Evolutionary conservation across 2,113 vertebrate genomes (phyloP), one percentile per base, ranked within the genome.

Genomic region (Speoplatyrhinus poulsoni): DNA sequence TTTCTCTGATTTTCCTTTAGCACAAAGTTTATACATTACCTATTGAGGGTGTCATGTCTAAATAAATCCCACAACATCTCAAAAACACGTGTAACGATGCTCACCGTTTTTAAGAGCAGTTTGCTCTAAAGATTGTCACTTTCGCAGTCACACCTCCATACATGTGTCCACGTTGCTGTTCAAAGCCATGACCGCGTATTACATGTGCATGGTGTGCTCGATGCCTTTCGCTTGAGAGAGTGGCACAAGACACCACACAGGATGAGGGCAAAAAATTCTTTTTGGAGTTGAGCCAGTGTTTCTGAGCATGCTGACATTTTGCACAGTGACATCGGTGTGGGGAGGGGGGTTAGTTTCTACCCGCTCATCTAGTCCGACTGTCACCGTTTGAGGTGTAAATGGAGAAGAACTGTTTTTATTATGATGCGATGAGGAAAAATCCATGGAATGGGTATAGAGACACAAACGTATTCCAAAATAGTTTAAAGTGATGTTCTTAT

Each of bases 1-100:
- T 62, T 57, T 61, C 74, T 75, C 93, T 93, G 90, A 93, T 91
- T 91, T 93, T 87, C 93, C 93, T 93, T 86, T 90, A 91, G 93
- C 93, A 92, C 92, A 70, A 92, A 92, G 93, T 93, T 91, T 91
- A 93, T 89, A 94, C 94, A 92, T 93, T 93, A 94, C 92, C 93
- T 94, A 6, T 75, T 81, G 87, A 10, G 94, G 94, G 91, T 90
- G 91, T 91, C 92, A 89, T 90, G 89, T 62, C 58, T 89, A 73
- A 92, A 91, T 90, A 86, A 91, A 84, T 73, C 90, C 62, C 75
- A 57, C 50, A 54, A 54, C 60, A 72, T 63, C 70, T 67, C 60
- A 66, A 62, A 9, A 26, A 26, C 26, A 26, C 26, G 26, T n/a
- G 13, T 54, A n/a, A 54, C 3, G n/a, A 16, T 17, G n/a, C 1